Evolutionary conservation across 1,140 invertebrate species (phyloP), one percentile per base, ranked within the genome.

Genomic region (Drosophila nigrodunni): DNA sequence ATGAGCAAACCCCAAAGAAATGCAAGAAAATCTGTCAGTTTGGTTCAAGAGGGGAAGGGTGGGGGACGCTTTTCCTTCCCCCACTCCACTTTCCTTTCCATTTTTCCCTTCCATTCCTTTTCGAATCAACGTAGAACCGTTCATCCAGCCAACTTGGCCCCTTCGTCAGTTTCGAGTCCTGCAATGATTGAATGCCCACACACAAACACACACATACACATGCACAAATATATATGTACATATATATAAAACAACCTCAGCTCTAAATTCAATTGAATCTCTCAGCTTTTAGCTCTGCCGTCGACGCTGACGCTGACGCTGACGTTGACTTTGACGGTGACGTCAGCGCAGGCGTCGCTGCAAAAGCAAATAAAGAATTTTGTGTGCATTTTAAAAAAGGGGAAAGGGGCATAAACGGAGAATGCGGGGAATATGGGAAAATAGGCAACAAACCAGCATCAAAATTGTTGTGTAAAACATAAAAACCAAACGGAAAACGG

Each of bases 391-490:
- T 89, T 89, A 80, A 89, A 50, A 66, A 55, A 62, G 55, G 39
- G 21, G 35, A 43, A 21, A 44, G 21, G n/a, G 65, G 34, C n/a
- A 46, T 21, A 21, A 15, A 50, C 10, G n/a, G 2, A 11, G 7
- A 7, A 18, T 3, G 46, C 1, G 1, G 15, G 46, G 4, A 0
- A 1, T 7, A 11, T 10, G 8, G 10, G 10, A 25, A 11, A 25
- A 54, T 59, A 71, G 68, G 70, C 66, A 81, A 75, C 73, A 82
- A 86, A 79, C 82, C 73, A 87, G 88, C 83, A 87, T 88, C 25
- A 74, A 88, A 89, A 88, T 88, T 88, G 83, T 89, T 88, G 80
- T 78, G 70, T 61, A 74, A 77, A 88, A 88, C 85, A 88, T 89
- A 89, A 87, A 87, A 87, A 74, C 70, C 85, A 89, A 88, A 83